Evolutionary conservation across 2,113 vertebrate species (phyloP).

Genomic region (Ceyx cyanopectus): DNA sequence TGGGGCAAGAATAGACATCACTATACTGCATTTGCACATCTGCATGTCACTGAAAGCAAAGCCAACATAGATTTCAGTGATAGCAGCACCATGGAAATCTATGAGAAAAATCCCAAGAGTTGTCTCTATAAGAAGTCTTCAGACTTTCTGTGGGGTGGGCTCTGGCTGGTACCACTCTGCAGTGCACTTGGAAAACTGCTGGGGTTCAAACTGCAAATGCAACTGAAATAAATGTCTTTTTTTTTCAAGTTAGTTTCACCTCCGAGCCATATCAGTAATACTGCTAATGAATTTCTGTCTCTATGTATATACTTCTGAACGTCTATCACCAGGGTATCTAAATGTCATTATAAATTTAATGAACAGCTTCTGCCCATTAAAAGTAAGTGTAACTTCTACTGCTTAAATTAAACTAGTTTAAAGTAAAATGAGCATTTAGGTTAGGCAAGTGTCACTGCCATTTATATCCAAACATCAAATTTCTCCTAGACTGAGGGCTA

Average conservation of each 20-base stretch:
- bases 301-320: slow-evolving; percentile 61
- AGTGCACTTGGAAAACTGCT: background rate
- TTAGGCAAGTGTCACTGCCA: slow-evolving; percentile 56
- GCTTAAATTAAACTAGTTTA: slow-evolving; percentile 75
- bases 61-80: background rate
- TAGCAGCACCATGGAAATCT: background rate
- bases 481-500: slow-evolving; percentile 19
- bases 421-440: slow-evolving; percentile 69
- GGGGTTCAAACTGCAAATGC: background rate
- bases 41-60: background rate
- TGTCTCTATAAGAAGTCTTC: background rate
- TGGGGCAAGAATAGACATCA: background rate
- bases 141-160: background rate
- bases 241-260: slow-evolving; percentile 42
- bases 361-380: slow-evolving; percentile 69
- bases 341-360: slow-evolving; percentile 72
- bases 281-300: slow-evolving; percentile 60
- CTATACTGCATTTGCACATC: background rate
- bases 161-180: background rate
- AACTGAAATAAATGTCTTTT: slow-evolving; percentile 34
- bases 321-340: slow-evolving; percentile 59
- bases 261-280: background rate
- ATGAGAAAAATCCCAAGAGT: background rate
- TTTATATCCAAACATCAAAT: slow-evolving; percentile 63
- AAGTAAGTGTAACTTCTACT: slow-evolving; percentile 62